Base-by-base conservation (phyloP, 2,888 invertebrate species). In the Bombyx huttoni region DNA sequence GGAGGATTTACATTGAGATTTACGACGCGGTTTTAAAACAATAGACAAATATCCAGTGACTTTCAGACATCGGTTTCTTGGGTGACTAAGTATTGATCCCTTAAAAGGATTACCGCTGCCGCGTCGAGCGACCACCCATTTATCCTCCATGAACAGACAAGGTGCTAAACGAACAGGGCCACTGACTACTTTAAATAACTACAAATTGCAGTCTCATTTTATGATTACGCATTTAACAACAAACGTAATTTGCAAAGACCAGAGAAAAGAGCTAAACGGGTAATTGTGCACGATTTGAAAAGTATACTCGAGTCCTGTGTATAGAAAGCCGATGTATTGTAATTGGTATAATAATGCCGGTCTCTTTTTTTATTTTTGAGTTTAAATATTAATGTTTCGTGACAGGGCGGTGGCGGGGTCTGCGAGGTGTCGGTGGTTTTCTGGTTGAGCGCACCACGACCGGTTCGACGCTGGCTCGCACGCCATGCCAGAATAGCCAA, bases 371-470 rank as follows among this genome's bases (percentile, higher is more conserved):
- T 74, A 72, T 74, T 78, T 75, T 77, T 65, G 64, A 73, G 75
- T 78, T 81, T 76, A 76, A 86, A 83, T 82, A 78, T 83, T 82
- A 85, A 86, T 87, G 81, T 82, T 79, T 85, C 85, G 83, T 84
- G 86, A 84, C 84, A 84, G 75, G 79, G 78, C 73, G 76, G 73
- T 70, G 72, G 65, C 61, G 64, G 60, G 64, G 67, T 67, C 64
- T 63, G 77, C 73, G 78, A 84, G 84, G 87, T 84, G 87, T 85
- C 78, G 78, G 82, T 75, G 85, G 84, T 85, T 87, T 87, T 87
- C 86, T 86, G 87, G 81, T 75, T 78, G 81, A 83, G 79, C 80
- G 87, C 82, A 70, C 73, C 60, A 73, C 67, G 84, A 87, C 87
- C 87, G 86, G 87, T 87, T 86, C 76, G 68, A 62, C 68, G 73